Evolutionary conservation across 2,113 vertebrate genomes (phyloP), one percentile per base, ranked within the genome.

Genomic region (Chascanopsetta lugubris): DNA sequence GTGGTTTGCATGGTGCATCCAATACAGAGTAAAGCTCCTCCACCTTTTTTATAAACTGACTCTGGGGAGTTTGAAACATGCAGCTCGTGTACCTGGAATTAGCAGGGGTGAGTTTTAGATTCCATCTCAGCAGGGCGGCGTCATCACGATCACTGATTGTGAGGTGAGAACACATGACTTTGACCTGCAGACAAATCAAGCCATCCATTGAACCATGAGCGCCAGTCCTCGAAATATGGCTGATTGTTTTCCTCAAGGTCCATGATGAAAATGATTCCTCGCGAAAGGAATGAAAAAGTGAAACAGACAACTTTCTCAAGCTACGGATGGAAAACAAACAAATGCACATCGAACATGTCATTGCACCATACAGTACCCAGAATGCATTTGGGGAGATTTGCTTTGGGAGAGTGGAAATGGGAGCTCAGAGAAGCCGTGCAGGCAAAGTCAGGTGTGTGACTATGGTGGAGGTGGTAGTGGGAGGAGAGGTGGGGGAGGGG

Each of bases 401-500:
- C 29, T 45, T 8, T 3, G 20, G 21, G 22, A 22, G 5, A 18
- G n/a, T n/a, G n/a, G n/a, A n/a, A n/a, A n/a, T n/a, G n/a, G n/a
- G 5, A n/a, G 34, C 34, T 38, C 15, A 13, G 34, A 38, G 34
- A 15, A 38, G 34, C 34, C 12, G 2, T 4, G 15, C 12, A 38
- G 13, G 26, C 46, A 17, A 43, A 77, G 40, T 62, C 75, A 82
- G 82, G 74, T 80, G 75, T 58, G 60, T 9, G 25, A n/a, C n/a
- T n/a, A 51, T 40, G 24, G 27, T 10, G 12, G 24, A 27, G 34
- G 40, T 38, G 13, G 8, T 15, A 58, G 0, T 3, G 13, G 56
- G 30, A 57, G 51, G 29, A 40, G 43, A 82, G 82, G 74, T 80
- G 75, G 54, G 60, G 11, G 25, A 51, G 45, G 24, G 27, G 13